Evolutionary conservation across 2,113 vertebrate genomes (phyloP).

Genomic region (Loxodonta africana): DNA sequence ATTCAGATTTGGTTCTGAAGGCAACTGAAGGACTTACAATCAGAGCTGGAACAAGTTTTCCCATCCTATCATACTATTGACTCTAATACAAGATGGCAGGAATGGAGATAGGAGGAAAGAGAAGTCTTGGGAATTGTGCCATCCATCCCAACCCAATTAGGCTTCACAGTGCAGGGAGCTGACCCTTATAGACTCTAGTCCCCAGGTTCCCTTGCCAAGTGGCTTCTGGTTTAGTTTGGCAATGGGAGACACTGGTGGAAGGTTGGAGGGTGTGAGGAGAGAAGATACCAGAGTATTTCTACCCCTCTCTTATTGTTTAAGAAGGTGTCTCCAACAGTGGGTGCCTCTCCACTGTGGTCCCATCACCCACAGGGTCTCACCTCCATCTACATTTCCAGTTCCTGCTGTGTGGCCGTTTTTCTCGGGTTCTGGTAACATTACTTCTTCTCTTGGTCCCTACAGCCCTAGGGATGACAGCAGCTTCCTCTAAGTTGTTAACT

Average conservation of each 20-base stretch:
- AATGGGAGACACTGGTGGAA: background rate
- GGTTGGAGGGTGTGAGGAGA: background rate
- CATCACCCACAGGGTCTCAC: background rate
- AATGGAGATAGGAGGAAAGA: background rate
- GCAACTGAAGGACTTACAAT: background rate
- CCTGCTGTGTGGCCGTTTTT: background rate
- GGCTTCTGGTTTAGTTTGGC: background rate
- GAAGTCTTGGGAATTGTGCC: background rate
- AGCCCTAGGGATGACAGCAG: background rate
- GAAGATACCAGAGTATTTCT: background rate
- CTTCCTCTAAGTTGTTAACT: background rate
- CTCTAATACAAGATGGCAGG: background rate
- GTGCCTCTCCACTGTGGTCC: background rate
- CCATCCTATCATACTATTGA: background rate
- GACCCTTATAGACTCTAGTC: background rate
- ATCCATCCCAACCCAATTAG: background rate
- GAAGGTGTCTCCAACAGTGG: background rate
- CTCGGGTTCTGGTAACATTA: background rate
- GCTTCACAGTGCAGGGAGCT: background rate
- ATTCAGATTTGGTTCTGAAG: background rate
- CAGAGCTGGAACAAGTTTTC: background rate
- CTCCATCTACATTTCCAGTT: background rate
- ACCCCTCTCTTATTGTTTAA: background rate
- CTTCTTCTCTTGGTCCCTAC: background rate
- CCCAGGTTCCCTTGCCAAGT: background rate